These are phyloP conservation scores for Epistrophella euchroma DNA, from an alignment of 2,888 invertebrate genomes.

Conservation along the genomic window DNA sequence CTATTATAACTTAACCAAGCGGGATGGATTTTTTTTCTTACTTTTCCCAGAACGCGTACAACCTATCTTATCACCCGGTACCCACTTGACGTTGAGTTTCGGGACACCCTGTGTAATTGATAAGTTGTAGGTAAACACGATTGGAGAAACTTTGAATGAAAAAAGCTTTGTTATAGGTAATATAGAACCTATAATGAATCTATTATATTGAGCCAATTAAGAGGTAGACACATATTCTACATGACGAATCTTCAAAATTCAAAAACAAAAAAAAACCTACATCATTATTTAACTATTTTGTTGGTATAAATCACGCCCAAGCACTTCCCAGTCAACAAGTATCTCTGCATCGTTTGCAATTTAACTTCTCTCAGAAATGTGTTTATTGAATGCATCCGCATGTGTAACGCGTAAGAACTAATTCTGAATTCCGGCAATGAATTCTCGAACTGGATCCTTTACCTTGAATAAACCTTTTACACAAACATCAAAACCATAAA, in stretches of 20 bases:
- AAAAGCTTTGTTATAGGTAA: no score
- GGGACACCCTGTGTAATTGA: no score
- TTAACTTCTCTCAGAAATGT: constrained; percentile 24
- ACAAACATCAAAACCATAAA: constrained; percentile 10
- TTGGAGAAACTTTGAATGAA: no score
- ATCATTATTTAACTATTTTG: not conserved
- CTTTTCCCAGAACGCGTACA: no score
- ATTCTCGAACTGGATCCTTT: constrained; percentile 56
- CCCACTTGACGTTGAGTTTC: no score
- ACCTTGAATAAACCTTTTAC: constrained; percentile 54
- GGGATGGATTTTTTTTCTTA: no score
- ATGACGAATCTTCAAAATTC: not conserved
- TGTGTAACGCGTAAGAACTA: constrained; percentile 5
- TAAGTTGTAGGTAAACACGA: no score
- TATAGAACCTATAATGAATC: no score
- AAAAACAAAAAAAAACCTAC: not conserved
- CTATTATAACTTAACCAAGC: no score
- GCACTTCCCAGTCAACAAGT: constrained; percentile 22
- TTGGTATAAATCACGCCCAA: constrained; percentile 25
- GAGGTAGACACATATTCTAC: no score
- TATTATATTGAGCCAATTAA: no score
- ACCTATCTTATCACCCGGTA: no score
- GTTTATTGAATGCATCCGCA: constrained; percentile 43
- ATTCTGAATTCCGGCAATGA: constrained; percentile 36
- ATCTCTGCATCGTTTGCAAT: not conserved